phyloP scores from a whole-genome alignment of 1,140 invertebrate species.

The Drosophila orena region DNA sequence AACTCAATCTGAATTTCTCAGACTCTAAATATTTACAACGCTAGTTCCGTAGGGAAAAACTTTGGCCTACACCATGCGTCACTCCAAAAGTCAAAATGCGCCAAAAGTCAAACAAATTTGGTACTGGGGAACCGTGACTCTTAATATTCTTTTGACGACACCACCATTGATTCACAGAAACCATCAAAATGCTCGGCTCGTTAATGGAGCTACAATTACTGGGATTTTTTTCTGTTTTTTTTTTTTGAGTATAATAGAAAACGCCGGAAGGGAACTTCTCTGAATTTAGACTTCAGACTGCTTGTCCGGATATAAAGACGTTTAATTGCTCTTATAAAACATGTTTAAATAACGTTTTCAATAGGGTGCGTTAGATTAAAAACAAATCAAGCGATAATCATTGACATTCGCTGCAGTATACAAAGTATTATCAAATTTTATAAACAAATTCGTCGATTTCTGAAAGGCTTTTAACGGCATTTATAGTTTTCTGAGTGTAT shows the following conservation, averaged over 20 bases:
- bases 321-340: too few species aligned
- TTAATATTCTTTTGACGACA: background rate
- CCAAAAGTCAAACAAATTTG: constrained; percentile 8
- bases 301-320: background rate
- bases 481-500: too few species aligned
- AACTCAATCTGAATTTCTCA: constrained; percentile 13
- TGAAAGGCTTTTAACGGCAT: too few species aligned
- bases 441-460: too few species aligned
- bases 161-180: constrained; percentile 14
- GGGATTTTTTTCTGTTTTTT: constrained; percentile 11
- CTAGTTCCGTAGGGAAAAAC: constrained; percentile 25
- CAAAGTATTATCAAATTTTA: too few species aligned
- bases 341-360: too few species aligned
- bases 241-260: background rate
- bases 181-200: background rate
- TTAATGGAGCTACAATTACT: constrained; percentile 18
- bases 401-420: background rate
- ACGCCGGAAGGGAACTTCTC: too few species aligned
- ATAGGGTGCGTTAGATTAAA: too few species aligned
- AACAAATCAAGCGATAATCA: too few species aligned
- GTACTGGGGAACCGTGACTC: constrained; percentile 22
- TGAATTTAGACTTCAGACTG: background rate
- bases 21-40: constrained; percentile 43
- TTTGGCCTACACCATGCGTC: constrained; percentile 32
- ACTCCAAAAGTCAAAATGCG: too few species aligned